Base-by-base conservation (phyloP, 2,797 vertebrate species). In the Hippoglossus hippoglossus region DNA sequence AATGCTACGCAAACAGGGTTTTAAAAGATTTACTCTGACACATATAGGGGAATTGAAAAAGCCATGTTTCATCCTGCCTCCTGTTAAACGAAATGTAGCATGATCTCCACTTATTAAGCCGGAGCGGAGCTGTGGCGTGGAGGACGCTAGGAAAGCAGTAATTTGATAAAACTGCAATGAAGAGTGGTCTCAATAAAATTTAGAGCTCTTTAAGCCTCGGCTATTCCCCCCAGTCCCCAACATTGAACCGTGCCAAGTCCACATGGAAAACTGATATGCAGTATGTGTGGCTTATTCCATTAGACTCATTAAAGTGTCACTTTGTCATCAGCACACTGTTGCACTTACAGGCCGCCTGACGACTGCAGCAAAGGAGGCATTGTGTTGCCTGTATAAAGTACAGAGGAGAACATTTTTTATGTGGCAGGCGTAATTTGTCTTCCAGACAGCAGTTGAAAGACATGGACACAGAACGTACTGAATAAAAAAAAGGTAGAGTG, bases 1-100 rank as follows among this genome's bases (percentile, higher is more conserved):
- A 93, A 92, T 88, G 91, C 87, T 89, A 89, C 7, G 74, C 90
- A 94, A 94, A 94, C 91, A 91, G 72, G 77, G 75, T 44, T 89
- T 93, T 82, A 86, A 91, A 82, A 86, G 92, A 92, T 93, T 94
- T 90, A 92, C 88, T 86, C 67, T 67, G 88, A 92, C 92, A 93
- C 87, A 83, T 90, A 89, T 26, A 52, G 70, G 57, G 64, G 81
- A 86, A 79, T 89, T 91, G 88, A 82, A 91, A 92, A 90, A 88
- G 77, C 79, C 80, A 76, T 89, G 90, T 91, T 93, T 92, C 85
- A 91, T 84, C 80, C 39, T 51, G 56, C 34, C 66, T 56, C 65
- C 75, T 76, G 74, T 90, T 87, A 88, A 87, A 84, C 71, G 39
- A 84, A 90, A 91, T 73, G 79, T 74, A 71, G 84, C 78, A 28